phyloP scores from a whole-genome alignment of 2,888 invertebrate genomes.

The Malacosoma neustria region DNA sequence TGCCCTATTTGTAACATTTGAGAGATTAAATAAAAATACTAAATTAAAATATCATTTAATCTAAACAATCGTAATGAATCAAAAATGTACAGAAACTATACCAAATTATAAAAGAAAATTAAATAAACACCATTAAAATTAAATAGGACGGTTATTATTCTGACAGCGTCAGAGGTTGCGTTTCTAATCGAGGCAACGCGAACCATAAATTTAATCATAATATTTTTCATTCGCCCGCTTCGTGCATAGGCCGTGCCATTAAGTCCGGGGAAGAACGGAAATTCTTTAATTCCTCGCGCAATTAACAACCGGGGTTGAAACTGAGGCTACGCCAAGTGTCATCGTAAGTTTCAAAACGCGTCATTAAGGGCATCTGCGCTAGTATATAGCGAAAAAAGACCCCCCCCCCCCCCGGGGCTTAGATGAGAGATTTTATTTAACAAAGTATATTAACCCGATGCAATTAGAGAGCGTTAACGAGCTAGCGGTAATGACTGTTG shows the following conservation, averaged over 20 bases:
- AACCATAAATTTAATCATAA: conserved; percentile 26
- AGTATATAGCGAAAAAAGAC: conserved; percentile 68
- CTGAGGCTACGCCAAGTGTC: conserved; percentile 64
- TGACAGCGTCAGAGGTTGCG: not conserved
- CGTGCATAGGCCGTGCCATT: conserved; percentile 50
- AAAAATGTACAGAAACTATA: too few species aligned
- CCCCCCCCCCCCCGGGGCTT: conserved; percentile 23
- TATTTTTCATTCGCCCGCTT: conserved; percentile 22
- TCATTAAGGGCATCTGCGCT: conserved; percentile 73
- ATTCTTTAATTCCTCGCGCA: conserved; percentile 69
- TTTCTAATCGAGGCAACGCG: conserved; percentile 1
- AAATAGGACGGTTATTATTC: not conserved
- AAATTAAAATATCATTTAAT: too few species aligned
- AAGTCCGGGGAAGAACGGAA: conserved; percentile 53
- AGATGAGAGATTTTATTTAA: conserved; percentile 74
- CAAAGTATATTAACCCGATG: conserved; percentile 75
- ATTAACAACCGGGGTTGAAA: conserved; percentile 53
- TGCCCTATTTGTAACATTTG: too few species aligned
- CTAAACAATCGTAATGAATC: too few species aligned
- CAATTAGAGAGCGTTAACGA: conserved; percentile 74
- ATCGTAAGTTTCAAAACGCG: conserved; percentile 73
- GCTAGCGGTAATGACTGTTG: conserved; percentile 65
- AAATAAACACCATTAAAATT: not conserved
- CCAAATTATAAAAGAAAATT: too few species aligned
- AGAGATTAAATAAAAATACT: too few species aligned